Evolutionary conservation across 2,888 invertebrate genomes (phyloP).

Genomic region (Tipula helvola): DNA sequence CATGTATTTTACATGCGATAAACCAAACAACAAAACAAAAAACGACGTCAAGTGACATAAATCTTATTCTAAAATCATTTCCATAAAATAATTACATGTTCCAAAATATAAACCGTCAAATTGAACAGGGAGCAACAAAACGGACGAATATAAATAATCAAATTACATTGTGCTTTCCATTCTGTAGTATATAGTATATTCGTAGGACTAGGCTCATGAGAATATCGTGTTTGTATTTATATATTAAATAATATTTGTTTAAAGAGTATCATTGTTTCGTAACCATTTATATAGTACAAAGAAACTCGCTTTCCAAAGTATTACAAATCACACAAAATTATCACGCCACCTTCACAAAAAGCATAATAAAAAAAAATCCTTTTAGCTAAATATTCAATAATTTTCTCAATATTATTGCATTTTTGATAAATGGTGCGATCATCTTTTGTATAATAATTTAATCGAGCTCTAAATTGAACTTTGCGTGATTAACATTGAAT

Average conservation of each 20-base stretch:
- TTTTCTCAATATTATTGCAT: not conserved
- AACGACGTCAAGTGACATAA: not conserved
- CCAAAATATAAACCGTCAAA: not conserved
- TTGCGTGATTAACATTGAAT: not conserved
- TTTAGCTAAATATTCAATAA: not conserved
- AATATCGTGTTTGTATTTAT: not conserved
- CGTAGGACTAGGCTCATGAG: not conserved
- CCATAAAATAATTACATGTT: not conserved
- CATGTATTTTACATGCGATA: not conserved
- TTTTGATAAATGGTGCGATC: not conserved
- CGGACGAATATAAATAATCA: not conserved
- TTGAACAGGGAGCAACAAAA: not conserved
- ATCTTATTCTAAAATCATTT: not conserved
- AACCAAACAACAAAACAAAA: not conserved
- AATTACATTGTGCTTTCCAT: not conserved
- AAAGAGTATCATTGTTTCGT: not conserved
- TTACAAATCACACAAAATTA: not conserved
- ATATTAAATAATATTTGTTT: not conserved
- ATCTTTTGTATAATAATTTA: not conserved
- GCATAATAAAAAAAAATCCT: not conserved
- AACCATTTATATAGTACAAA: not conserved
- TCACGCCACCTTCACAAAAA: not conserved
- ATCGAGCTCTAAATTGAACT: not conserved
- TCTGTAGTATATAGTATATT: not conserved
- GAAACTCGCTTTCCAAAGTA: not conserved